Evolutionary conservation across 2,888 invertebrate genomes (phyloP).

Genomic region (Sialis lutaria): DNA sequence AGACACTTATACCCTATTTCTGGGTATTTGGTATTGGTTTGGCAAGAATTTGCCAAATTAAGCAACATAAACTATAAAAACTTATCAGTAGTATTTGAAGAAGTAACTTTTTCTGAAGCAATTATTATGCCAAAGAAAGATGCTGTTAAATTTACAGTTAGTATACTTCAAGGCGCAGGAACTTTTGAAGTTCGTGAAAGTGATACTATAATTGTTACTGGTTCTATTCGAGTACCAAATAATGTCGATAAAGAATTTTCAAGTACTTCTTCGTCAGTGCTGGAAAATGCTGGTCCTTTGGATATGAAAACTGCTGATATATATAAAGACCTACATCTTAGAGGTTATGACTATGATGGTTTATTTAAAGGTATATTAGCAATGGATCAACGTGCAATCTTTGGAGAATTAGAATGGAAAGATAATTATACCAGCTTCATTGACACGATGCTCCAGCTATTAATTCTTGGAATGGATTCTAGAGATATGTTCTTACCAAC

Average conservation of each 20-base stretch:
- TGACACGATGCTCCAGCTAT: conserved; percentile 49
- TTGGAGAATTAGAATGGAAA: conserved; percentile 30
- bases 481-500: conserved; percentile 37
- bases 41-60: conserved; percentile 25
- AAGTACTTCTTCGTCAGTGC: conserved; percentile 22
- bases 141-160: conserved; percentile 17
- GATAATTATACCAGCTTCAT: conserved; percentile 51
- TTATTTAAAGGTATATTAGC: conserved; percentile 30
- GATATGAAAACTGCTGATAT: conserved; percentile 16
- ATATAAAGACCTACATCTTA: conserved; percentile 29
- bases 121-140: conserved; percentile 32
- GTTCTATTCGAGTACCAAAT: conserved; percentile 41
- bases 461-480: conserved; percentile 27
- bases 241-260: conserved; percentile 38
- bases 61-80: conserved; percentile 21
- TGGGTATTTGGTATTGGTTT: conserved; percentile 29
- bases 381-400: conserved; percentile 24
- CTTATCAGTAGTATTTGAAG: conserved; percentile 36
- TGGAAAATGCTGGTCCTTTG: conserved; percentile 5
- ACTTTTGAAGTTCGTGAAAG: conserved; percentile 37
- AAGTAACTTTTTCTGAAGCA: conserved; percentile 38
- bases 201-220: conserved; percentile 56
- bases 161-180: conserved; percentile 21
- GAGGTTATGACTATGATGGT: conserved; percentile 35
- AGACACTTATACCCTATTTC: conserved; percentile 37